Base-by-base conservation (phyloP, 2,113 vertebrate species). In the Amia ocellicauda region DNA sequence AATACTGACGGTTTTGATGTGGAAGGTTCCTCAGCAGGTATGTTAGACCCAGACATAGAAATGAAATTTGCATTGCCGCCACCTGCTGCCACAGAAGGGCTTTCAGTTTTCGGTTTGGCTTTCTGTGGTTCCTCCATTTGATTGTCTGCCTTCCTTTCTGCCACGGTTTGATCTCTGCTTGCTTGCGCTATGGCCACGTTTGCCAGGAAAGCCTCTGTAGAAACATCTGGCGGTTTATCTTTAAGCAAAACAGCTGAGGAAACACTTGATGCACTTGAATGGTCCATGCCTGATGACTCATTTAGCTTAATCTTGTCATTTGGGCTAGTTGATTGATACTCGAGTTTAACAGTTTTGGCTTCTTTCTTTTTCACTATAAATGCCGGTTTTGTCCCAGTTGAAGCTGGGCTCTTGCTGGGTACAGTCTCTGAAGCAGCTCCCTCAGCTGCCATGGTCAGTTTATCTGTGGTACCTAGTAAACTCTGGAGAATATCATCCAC, bases 211-310 rank as follows among this genome's bases (percentile, higher is more conserved):
- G 80, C 88, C 75, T 97, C 94, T 22, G 97, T 98, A 28, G 97
- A 95, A 74, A 96, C 91, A 82, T 95, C 94, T 72, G 93, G 90
- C 65, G 94, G 94, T 76, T 98, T 98, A 72, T 94, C 94, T 79
- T 91, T 95, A 58, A 97, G 86, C 79, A 91, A 93, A 63, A 95
- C 75, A 1, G 64, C 77, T 2, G 74, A 19, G 53, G 80, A 59
- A 66, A 75, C 71, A 51, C 70, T 85, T 19, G 69, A 24, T 71
- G 80, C 81, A 56, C 68, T 59, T 55, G 78, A 80, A 5, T 69
- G 72, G 1, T 85, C 88, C 61, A 67, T 77, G 56, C 40, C 70
- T 50, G 76, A 49, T 1, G 60, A 53, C 64, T 81, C 85, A 50
- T 5, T 71, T 24, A 56, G 64, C 66, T 41, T 63, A 61, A 73